phyloP scores from a whole-genome alignment of 2,888 invertebrate species.

The Cerastis rubricosa region DNA sequence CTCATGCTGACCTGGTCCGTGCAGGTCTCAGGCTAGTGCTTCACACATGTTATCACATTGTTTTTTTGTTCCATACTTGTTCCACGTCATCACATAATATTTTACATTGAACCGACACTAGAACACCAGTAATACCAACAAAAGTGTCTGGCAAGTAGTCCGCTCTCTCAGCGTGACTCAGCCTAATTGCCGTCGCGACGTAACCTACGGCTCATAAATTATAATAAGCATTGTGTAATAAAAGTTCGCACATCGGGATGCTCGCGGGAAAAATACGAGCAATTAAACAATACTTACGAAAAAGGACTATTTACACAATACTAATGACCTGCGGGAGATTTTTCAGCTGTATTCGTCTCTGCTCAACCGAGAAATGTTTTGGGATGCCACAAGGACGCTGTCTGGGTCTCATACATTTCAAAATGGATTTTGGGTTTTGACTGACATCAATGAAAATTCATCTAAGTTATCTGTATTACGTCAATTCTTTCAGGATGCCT shows the following conservation, averaged over 20 bases:
- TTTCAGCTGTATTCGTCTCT: not conserved
- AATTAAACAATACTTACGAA: conserved; percentile 35
- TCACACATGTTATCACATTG: not conserved
- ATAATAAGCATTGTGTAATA: conserved; percentile 45
- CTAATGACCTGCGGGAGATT: conserved; percentile 21
- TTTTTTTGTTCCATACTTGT: not conserved
- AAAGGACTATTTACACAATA: conserved; percentile 10
- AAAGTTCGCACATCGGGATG: conserved; percentile 42
- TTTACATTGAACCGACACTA: not conserved
- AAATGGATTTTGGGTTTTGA: not conserved
- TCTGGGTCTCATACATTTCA: not conserved
- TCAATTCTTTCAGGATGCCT: not conserved
- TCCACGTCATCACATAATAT: too few species aligned
- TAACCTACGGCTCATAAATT: conserved; percentile 54
- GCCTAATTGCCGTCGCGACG: conserved; percentile 61
- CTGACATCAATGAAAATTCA: not conserved
- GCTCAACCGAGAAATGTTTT: not conserved
- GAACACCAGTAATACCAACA: conserved; percentile 10
- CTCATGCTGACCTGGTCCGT: not conserved
- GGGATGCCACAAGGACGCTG: not conserved
- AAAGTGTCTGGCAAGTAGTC: conserved; percentile 6
- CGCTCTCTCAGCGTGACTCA: conserved; percentile 65
- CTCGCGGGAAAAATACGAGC: conserved; percentile 33
- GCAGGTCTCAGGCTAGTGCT: not conserved
- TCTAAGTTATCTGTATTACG: not conserved